Percentiles rank a stretch among this genome's conserved stretches.
Conservation (phyloP, 2,888 invertebrate genomes). For the Drosophila austrosaltans region DNA sequence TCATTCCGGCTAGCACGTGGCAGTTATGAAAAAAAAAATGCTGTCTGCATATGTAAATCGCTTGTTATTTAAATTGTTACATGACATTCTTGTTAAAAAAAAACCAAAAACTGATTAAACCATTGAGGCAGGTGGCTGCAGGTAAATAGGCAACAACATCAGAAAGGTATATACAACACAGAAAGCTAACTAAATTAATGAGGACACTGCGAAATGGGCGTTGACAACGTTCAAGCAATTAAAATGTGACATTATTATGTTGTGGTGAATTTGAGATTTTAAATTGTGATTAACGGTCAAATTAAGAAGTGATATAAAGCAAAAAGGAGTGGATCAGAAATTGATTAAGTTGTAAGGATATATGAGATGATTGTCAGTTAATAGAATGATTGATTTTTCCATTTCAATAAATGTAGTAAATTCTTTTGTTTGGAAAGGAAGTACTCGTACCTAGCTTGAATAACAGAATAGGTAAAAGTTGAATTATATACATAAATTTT, state of each 20-base stretch:
- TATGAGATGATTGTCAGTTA: neutral
- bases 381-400: neutral
- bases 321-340: neutral
- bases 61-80: slow-evolving; percentile 21
- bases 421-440: neutral
- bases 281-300: slow-evolving; percentile 7
- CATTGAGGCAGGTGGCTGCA: neutral
- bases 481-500: too few relatives aligned
- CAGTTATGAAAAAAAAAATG: slow-evolving; percentile 4
- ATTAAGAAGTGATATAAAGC: neutral
- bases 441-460: too few relatives aligned
- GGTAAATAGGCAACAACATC: neutral
- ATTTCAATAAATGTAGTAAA: too few relatives aligned
- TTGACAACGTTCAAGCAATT: slow-evolving; percentile 37
- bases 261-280: slow-evolving; percentile 10
- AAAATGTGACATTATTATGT: slow-evolving; percentile 28
- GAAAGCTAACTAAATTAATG: slow-evolving; percentile 42
- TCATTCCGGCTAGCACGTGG: slow-evolving; percentile 12
- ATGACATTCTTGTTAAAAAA: slow-evolving; percentile 24
- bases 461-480: too few relatives aligned
- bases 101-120: slow-evolving; percentile 8
- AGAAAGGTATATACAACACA: neutral
- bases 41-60: slow-evolving; percentile 22
- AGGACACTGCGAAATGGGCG: neutral
- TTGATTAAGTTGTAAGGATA: neutral